Conservation (phyloP, 2,113 vertebrate genomes). For the Muntiacus muntjak region DNA sequence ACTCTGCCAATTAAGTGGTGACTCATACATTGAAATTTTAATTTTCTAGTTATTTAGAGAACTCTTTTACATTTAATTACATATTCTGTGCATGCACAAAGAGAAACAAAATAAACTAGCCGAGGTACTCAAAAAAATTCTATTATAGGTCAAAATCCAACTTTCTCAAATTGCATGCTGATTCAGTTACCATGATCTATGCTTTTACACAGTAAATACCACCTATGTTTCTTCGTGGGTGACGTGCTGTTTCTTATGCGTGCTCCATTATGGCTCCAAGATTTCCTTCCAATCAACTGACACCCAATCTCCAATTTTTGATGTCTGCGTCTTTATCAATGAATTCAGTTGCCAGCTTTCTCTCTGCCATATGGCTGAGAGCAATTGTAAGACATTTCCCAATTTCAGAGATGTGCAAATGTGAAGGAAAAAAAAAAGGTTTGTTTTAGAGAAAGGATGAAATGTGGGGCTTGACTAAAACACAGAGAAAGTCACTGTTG, state of each 20-base stretch:
- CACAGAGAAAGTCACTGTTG: not conserved
- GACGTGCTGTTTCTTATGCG: not conserved
- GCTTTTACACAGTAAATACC: not conserved
- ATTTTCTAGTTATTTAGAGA: not conserved
- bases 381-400: not conserved
- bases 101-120: not conserved
- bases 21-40: not conserved
- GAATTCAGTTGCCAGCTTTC: not conserved
- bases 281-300: not conserved
- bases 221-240: not conserved
- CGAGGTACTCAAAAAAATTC: not conserved
- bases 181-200: not conserved
- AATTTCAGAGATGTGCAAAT: not conserved
- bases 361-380: not conserved
- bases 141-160: not conserved
- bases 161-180: not conserved
- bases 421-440: not conserved
- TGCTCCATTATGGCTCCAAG: not conserved
- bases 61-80: not conserved
- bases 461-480: not conserved
- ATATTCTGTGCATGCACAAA: not conserved
- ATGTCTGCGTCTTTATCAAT: not conserved
- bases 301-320: not conserved
- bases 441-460: not conserved
- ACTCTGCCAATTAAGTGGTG: not conserved